A percentile compares a stretch with the other conserved stretches of the same genome.
Conservation (phyloP, 1,140 invertebrate genomes). For the Bombus waltoni region DNA sequence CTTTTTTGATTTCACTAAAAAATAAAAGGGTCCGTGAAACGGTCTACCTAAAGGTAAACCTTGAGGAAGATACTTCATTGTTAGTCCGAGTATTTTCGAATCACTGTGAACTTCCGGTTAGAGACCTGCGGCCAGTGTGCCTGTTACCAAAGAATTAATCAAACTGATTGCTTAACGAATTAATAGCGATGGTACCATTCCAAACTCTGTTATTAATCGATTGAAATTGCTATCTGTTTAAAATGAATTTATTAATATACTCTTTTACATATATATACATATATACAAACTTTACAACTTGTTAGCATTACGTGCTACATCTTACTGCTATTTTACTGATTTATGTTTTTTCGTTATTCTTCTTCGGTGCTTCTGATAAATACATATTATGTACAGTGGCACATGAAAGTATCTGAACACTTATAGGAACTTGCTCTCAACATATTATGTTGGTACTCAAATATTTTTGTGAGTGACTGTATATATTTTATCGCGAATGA, state of each 20-base stretch:
- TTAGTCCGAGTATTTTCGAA: background rate
- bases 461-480: background rate
- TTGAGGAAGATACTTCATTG: background rate
- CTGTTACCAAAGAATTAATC: background rate
- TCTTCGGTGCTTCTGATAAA: background rate
- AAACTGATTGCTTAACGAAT: background rate
- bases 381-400: background rate
- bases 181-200: background rate
- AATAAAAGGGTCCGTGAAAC: background rate
- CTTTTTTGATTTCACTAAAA: background rate
- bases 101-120: conserved; percentile 3
- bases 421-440: background rate
- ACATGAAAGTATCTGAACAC: background rate
- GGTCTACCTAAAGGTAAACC: background rate
- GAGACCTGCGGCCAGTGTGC: background rate
- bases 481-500: background rate
- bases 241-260: conserved; percentile 39
- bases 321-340: conserved; percentile 11
- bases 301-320: conserved; percentile 7
- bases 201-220: background rate
- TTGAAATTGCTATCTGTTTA: background rate
- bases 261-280: conserved; percentile 29
- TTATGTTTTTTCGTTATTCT: background rate
- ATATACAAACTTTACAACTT: conserved; percentile 34
- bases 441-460: background rate